Base-by-base conservation (phyloP, 2,888 invertebrate species). In the Phalangium opilio region DNA sequence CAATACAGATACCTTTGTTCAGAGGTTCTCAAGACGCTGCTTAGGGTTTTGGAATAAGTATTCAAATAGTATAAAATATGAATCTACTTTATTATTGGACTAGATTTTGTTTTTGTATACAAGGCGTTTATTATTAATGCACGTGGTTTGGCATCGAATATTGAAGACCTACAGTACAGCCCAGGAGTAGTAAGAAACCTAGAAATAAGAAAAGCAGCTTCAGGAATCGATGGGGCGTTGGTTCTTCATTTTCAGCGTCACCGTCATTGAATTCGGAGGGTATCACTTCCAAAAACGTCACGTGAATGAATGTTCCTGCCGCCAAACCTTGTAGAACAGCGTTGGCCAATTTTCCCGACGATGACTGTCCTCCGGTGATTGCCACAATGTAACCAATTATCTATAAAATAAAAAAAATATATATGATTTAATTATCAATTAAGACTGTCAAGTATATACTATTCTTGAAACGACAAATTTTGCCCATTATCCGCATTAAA, bases 261-360 rank as follows among this genome's bases (percentile, higher is more conserved):
- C 53, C 49, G 35, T 41, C 21, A 3, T 19, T 17, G 20, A 56
- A 50, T 41, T 50, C 50, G 10, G 49, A 57, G 4, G 63, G 62
- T 11, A 63, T 58, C 15, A 63, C 56, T 44, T 63, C 63, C 34
- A 63, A 43, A 48, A 63, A 63, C 8, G 61, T 58, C 1, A 63
- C 62, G 46, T 63, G 62, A 32, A 63, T 50, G 49, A 63, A 63
- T 3, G 63, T 63, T 3, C 63, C 63, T 5, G 61, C 62, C 8
- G 63, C 61, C 2, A 63, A 38, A 3, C 55, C 61, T 49, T 63
- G 62, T 0, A 63, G 51, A 35, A 59, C 43, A 12, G 58, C 59
- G 14, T 59, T 59, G 10, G 56, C 50, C 12, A 59, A 39, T 3
- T 48, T 45, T 3, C 56, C 57, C 4, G 53, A 52, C 17, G 47